Conservation (phyloP, 2,113 vertebrate genomes). For the Podarcis raffonei region DNA sequence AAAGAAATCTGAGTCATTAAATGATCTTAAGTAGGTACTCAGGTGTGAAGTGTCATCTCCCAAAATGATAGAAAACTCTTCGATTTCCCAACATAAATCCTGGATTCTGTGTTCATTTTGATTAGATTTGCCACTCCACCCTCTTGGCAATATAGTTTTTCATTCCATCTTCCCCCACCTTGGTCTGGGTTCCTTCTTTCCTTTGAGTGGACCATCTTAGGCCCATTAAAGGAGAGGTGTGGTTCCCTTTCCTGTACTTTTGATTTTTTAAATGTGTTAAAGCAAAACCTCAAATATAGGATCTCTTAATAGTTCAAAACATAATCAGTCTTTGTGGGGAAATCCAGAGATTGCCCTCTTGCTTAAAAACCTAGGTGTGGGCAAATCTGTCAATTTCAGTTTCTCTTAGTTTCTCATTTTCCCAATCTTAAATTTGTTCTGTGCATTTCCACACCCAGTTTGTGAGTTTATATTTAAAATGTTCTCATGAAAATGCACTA, state of each 20-base stretch:
- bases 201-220: neutral
- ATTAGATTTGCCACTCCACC: neutral
- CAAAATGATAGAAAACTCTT: neutral
- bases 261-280: neutral
- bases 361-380: no score
- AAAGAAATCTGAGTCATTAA: neutral
- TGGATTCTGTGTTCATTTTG: neutral
- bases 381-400: no score
- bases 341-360: neutral
- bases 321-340: neutral
- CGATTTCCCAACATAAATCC: neutral
- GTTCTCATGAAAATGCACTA: no score
- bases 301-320: neutral
- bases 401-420: no score
- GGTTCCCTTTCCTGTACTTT: neutral
- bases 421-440: no score
- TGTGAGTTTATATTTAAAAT: no score
- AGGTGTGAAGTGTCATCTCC: neutral
- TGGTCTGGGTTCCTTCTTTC: neutral
- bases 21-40: neutral
- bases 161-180: no score
- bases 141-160: neutral
- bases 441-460: no score
- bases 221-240: neutral
- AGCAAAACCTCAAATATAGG: neutral